Evolutionary conservation across 2,113 vertebrate species (phyloP), one percentile per base, ranked within the genome.

Genomic region (Microtus oregoni): DNA sequence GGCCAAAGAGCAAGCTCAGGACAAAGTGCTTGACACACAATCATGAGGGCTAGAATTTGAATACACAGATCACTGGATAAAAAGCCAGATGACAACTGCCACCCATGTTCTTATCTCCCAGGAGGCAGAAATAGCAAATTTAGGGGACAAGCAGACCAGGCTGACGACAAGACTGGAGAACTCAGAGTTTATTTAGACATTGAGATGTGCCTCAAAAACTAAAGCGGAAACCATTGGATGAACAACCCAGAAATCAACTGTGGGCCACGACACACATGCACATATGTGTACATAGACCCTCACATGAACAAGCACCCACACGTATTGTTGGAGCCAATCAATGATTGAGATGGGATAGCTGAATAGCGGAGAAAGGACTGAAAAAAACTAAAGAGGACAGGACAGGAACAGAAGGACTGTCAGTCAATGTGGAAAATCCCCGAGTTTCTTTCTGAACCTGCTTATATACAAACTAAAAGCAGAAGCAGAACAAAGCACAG

Each of bases 381-480:
- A 58, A 58, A 20, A 58, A 58, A 58, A 58, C 55, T 58, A 20
- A 20, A 58, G 55, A 58, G 55, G 19, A 58, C 55, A 58, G 19
- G 17, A 58, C 17, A 58, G 55, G 1, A 5, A 58, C 55, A 58
- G 44, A 44, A 44, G 55, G 55, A 20, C 55, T 58, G 5, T 20
- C 55, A 2, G 55, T 58, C 55, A 58, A 58, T 58, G 58, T 58
- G 58, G 19, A 58, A 58, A 58, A 58, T 20, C 58, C 19, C 19
- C 0, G 19, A 58, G 58, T 58, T 20, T 20, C 0, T 7, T 19
- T 58, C 58, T 20, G 19, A 58, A 0, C 0, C 58, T 58, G 58
- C 19, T 20, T 58, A 20, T 20, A 58, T 58, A 58, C 19, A 58
- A 20, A 20, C 58, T 20, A 58, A 58, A 58, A 58, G 58, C 19